These are phyloP conservation scores for Xylota sylvarum DNA, from an alignment of 2,888 invertebrate genomes.

Conservation along the genomic window DNA sequence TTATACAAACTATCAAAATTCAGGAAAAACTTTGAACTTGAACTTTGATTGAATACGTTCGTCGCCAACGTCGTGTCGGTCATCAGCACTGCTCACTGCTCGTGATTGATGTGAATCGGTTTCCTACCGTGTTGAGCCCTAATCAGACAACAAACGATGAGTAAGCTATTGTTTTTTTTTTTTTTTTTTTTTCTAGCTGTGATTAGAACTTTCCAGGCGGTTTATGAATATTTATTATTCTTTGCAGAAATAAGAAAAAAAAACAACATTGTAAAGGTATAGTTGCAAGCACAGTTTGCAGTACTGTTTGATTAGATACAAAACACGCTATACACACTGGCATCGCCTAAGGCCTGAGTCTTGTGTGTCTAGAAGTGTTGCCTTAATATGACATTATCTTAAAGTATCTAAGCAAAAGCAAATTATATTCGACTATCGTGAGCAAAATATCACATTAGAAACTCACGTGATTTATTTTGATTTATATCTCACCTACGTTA, in stretches of 20 bases:
- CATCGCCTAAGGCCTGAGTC: background rate
- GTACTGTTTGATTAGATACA: slow-evolving; percentile 13
- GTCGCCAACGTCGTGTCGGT: slow-evolving; percentile 31
- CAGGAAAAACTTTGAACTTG: slow-evolving; percentile 61
- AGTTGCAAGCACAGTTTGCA: slow-evolving; percentile 4
- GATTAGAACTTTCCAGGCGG: slow-evolving; percentile 15
- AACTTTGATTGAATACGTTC: slow-evolving; percentile 58
- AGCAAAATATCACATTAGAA: slow-evolving; percentile 41
- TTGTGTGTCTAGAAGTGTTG: slow-evolving; percentile 17
- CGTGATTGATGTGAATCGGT: slow-evolving; percentile 50
- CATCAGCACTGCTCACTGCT: slow-evolving; percentile 16
- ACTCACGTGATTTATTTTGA: slow-evolving; percentile 57
- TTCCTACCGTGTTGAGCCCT: background rate
- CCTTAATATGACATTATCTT: slow-evolving; percentile 25
- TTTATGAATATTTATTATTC: slow-evolving; percentile 17
- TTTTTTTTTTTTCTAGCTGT: background rate
- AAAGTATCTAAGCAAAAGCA: slow-evolving; percentile 9
- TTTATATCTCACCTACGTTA: slow-evolving; percentile 46
- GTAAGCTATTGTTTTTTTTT: background rate
- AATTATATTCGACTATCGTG: slow-evolving; percentile 35
- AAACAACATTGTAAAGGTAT: background rate
- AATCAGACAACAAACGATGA: background rate
- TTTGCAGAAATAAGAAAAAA: background rate
- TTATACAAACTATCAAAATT: background rate
- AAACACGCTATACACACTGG: slow-evolving; percentile 3